Evolutionary conservation across 2,797 vertebrate genomes (phyloP), one percentile per base, ranked within the genome.

Genomic region (Anguilla anguilla): DNA sequence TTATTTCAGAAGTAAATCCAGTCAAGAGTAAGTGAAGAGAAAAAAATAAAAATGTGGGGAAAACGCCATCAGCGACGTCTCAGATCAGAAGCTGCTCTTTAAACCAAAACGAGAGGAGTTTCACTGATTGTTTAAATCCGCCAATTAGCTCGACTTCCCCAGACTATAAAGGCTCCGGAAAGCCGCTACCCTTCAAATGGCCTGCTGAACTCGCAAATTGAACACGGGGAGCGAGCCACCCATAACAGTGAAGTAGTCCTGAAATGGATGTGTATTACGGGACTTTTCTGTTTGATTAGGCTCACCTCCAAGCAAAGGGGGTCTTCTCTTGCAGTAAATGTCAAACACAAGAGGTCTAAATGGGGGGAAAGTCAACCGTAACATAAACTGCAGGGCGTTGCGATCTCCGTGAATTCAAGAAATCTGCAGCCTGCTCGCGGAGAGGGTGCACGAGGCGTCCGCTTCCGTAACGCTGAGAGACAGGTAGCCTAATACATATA

Each of bases 231-330:
- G 17, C 57, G 55, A 57, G 55, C 15, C 55, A 15, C 2, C 55
- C 55, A 57, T 57, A 57, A 57, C 55, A 17, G 11, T 57, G 15
- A 57, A 59, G 57, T 19, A 59, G 57, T 59, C 10, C 9, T 77
- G 55, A 22, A 49, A 35, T 64, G 81, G 46, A 88, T 13, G 83
- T 22, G 25, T 39, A 61, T 64, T 7, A 57, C 49, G 15, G 64
- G 35, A 17, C 67, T 88, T 85, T 85, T 88, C 67, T 85, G 55
- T 88, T 85, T 85, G 55, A 85, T 85, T 88, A 9, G 7, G 51
- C 51, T 53, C 43, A 85, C 67, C 51, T n/a, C n/a, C 53, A 85
- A 81, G 67, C 72, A 85, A 85, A 85, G 49, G 10, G 35, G 74
- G 19, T 1, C 39, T 31, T 31, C 11, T 31, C 28, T 72, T 72